Base-by-base conservation (phyloP, 2,888 invertebrate genomes). In the Chymomyza caudatula region DNA sequence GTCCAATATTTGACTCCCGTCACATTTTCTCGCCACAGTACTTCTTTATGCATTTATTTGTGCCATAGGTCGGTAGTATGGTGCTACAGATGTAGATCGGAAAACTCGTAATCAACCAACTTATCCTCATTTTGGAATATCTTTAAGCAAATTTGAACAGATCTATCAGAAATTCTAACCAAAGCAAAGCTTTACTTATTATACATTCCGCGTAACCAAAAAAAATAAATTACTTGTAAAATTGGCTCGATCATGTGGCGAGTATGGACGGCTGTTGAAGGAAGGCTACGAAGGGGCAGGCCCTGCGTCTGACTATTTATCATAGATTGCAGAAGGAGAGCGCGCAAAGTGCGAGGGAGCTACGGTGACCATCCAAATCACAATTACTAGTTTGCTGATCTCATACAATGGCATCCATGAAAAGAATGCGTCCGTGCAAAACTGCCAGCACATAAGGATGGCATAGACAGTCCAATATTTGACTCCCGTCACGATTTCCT, bases 361-460 rank as follows among this genome's bases (percentile, higher is more conserved):
- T 4, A 69, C 13, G 3, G 76, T 13, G 13, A 73, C 73, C 22
- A 81, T 29, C 69, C 74, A 73, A 15, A 86, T 19, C 3, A 83
- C 72, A 3, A 86, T 20, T 4, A 78, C 13, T 22, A 82, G 44
- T 53, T 82, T 82, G 4, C 44, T 44, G 56, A 75, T 72, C 6
- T 23, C 60, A 49, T 86, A 82, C 93, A 99, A 97, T 63, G 98
- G 98, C 91, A 99, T 95, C 94, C 94, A 97, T 83, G 97, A 96
- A 67, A 98, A 93, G 90, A 98, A 96, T 71, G 98, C 94, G 90
- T 99, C 98, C 67, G 97, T 96, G 90, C n/a, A 98, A 94, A 20
- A 97, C 96, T 92, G 99, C 98, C 75, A 94, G 90, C 95, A 95
- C 17, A 96, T 96, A 91, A 98, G 98, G 73, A 97, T 93, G 60